Evolutionary conservation across 2,113 vertebrate species (phyloP), one percentile per base, ranked within the genome.

Genomic region (Trachemys scripta): DNA sequence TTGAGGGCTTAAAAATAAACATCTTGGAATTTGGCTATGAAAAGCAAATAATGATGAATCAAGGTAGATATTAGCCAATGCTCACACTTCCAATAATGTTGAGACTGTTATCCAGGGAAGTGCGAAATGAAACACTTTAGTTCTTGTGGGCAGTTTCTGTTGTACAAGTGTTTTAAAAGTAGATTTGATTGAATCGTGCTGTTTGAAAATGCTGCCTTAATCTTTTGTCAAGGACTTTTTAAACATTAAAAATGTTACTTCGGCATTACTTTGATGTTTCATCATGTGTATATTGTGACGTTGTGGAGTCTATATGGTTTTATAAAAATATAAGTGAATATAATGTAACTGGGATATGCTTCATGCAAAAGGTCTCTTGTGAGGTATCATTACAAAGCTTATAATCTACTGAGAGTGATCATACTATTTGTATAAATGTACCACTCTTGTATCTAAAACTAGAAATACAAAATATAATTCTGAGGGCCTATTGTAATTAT

Each of bases 181-280:
- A 42, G n/a, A 11, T 94, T 95, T 1, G 1, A 2, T 93, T 97
- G 94, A 81, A 90, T 96, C 54, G 95, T 65, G 53, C 56, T 92
- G 79, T 91, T 92, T 95, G 95, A 95, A 96, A 89, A 87, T 78
- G 92, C 80, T 86, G 49, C 72, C 54, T 97, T 89, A 47, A 1
- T 79, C 3, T 89, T 94, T 93, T 95, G 87, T 92, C 92, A n/a
- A 2, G 75, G 59, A 92, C 93, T 92, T 95, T 95, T 95, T 89
- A 93, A 90, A 12, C 56, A 49, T 78, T 72, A 25, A 87, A 22
- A 53, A 24, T 54, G 84, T 42, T 62, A 31, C 57, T 95, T 79
- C 62, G 88, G 57, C 84, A 47, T 82, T 7, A 14, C 47, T 97
- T 97, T 93, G 84, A 65, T 95, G 62, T 93, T 89, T 93, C 35